Percentiles rank a stretch among this genome's conserved stretches.
Evolutionary conservation across 1,140 invertebrate species (phyloP).

Genomic region (Tyrophagus putrescentiae): DNA sequence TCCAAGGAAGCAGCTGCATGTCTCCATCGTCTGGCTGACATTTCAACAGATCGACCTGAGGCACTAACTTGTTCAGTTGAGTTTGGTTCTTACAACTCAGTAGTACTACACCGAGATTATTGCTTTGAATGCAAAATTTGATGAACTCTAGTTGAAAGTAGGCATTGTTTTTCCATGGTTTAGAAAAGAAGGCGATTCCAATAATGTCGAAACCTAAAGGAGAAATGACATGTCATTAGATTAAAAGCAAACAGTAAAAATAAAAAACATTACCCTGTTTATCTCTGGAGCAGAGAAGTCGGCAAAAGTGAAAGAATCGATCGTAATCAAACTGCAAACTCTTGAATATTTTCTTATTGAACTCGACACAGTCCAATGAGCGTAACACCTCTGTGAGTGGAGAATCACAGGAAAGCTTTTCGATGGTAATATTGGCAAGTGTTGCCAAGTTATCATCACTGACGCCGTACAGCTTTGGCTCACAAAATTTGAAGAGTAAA

Average conservation of each 20-base stretch:
- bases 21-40: conserved; percentile 21
- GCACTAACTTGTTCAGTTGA: conserved; percentile 19
- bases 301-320: conserved; percentile 5
- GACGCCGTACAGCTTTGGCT: not conserved
- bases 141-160: conserved; percentile 24
- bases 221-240: not conserved
- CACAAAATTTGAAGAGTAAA: not conserved
- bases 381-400: not conserved
- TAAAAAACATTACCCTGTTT: not conserved
- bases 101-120: conserved; percentile 19
- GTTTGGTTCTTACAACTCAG: not conserved
- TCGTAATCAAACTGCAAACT: conserved; percentile 6
- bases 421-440: not conserved
- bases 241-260: not conserved
- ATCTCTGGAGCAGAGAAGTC: not conserved
- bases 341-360: conserved; percentile 19
- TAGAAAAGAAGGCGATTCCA: conserved; percentile 22
- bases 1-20: conserved; percentile 18
- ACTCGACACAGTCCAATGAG: not conserved
- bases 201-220: not conserved
- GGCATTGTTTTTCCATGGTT: conserved; percentile 20
- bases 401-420: not conserved
- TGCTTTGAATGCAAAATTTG: conserved; percentile 22
- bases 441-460: conserved; percentile 4
- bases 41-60: conserved; percentile 22